Base-by-base conservation (phyloP, 2,888 invertebrate species). In the Iselma pallidipennis region DNA sequence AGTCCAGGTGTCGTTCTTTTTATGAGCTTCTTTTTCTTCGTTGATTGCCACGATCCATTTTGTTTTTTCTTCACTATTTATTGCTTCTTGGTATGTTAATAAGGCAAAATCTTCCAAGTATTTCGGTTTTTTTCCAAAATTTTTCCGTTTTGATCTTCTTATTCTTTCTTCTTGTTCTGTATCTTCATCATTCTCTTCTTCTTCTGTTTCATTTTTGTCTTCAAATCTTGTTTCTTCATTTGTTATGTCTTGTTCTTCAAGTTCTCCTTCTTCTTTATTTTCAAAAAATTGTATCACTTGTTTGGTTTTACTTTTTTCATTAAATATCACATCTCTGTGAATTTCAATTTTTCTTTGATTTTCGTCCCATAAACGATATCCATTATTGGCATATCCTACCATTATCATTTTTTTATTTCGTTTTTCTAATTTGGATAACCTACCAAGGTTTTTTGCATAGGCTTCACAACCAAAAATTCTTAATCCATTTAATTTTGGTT, bases 401-500 rank as follows among this genome's bases (percentile, higher is more conserved):
- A 76, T 71, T 12, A 63, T 64, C n/a, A 55, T 64, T 48, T 73
- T 69, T 55, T 68, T 67, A 55, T 63, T 70, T 64, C 74, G 64
- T 19, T 55, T n/a, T 33, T 78, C 71, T 9, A 76, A 55, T 65
- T 76, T 76, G 58, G 3, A 67, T 69, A 12, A 68, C 12, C 7
- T 70, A 57, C 66, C 7, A 74, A 29, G 2, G 62, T 52, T 65
- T 77, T 73, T 10, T n/a, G 68, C 68, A 66, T 73, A 70, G 4
- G 70, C 72, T 55, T 49, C 52, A 48, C 63, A 59, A 9, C 76
- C 76, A 71, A 78, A 78, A 1, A 74, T 59, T 67, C 70, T 65
- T 25, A 79, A 23, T 31, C 65, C 65, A 29, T 68, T 68, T 26
- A 77, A 55, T 57, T 77, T 62, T 14, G 76, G 72, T 67, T 67